Evolutionary conservation across 2,113 vertebrate species (phyloP), one percentile per base, ranked within the genome.

Genomic region (Anoplopoma fimbria): DNA sequence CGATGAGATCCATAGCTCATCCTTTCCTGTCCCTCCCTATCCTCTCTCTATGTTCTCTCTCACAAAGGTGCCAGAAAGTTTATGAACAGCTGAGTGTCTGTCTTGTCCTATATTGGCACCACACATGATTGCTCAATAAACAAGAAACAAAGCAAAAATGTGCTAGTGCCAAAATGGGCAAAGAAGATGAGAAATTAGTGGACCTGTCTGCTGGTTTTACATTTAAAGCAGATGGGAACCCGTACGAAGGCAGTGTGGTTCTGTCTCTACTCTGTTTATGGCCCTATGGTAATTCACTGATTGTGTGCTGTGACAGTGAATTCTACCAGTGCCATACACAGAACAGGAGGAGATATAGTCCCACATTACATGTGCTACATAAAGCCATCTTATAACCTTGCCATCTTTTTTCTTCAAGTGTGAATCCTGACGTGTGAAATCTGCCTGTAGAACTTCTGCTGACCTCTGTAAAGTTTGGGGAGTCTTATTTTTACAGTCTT

Each of bases 291-390:
- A 98, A 99, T 99, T 99, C 98, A 99, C 98, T 99, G 98, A 99
- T 97, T 88, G 94, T 96, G 94, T 96, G 95, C 95, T 95, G 96
- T 96, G 96, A 99, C 98, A 99, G 98, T 99, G 98, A 99, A 99
- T 99, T 99, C 98, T 99, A 99, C 98, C 98, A 99, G 98, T 99
- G 98, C 98, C 98, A 99, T 99, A 99, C 97, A 98, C 98, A 99
- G 98, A 97, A 99, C 96, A 99, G 97, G 97, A 98, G 98, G 90
- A 92, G 76, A 92, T 89, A 49, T 25, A 49, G 64, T 17, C 38
- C 67, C 53, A 51, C n/a, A 2, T 42, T 45, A 53, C 36, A 17
- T 27, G 1, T 9, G 38, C 47, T 17, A 53, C 53, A 67, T 4
- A 70, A 51, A 40, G 19, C 62, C 13, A 14, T 47, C 38, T 49